phyloP scores from a whole-genome alignment of 1,140 invertebrate species.

The Papilio dardanus region DNA sequence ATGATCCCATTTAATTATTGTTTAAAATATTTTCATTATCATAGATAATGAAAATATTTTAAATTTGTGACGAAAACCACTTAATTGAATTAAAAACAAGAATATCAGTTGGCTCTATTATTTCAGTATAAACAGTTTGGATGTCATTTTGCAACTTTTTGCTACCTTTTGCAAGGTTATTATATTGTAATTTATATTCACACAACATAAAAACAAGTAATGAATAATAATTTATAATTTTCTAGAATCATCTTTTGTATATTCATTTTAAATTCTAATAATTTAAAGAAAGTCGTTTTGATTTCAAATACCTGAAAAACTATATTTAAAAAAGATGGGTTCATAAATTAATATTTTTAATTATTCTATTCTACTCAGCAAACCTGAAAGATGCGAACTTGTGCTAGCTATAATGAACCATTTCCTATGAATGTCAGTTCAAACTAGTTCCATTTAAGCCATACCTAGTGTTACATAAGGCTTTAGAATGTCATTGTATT shows the following conservation, averaged over 20 bases:
- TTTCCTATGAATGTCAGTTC: conserved; percentile 28
- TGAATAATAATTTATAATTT: background rate
- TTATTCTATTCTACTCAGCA: background rate
- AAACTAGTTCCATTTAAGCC: conserved; percentile 45
- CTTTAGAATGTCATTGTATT: conserved; percentile 43
- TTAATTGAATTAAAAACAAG: too few species aligned
- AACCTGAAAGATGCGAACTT: background rate
- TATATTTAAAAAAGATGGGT: too few species aligned
- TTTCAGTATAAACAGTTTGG: background rate
- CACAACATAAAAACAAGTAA: conserved; percentile 24
- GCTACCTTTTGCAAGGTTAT: background rate
- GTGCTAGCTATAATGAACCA: background rate
- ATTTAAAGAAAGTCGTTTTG: background rate
- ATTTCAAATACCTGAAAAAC: background rate
- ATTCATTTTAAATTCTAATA: background rate
- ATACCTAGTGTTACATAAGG: conserved; percentile 46
- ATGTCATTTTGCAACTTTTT: conserved; percentile 15
- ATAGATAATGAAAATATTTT: background rate
- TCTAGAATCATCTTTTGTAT: background rate
- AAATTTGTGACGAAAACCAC: background rate
- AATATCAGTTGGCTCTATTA: too few species aligned
- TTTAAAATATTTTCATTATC: background rate
- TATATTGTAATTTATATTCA: conserved; percentile 21
- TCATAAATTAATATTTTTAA: background rate
- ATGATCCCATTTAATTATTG: background rate